Evolutionary conservation across 2,797 vertebrate genomes (phyloP).

Genomic region (Momotus momota): DNA sequence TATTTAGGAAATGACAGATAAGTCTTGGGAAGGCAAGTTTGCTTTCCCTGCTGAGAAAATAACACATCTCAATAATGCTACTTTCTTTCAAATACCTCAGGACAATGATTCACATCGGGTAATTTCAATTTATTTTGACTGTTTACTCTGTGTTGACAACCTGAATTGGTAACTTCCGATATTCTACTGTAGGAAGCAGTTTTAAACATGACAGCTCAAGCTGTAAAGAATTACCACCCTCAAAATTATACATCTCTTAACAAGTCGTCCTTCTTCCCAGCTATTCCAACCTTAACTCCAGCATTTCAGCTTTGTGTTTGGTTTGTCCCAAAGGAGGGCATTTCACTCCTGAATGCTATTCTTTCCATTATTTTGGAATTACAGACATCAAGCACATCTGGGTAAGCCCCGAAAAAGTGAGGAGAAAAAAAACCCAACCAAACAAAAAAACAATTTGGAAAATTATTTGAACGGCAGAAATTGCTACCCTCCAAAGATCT

Average conservation of each 20-base stretch:
- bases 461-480: conserved; percentile 35
- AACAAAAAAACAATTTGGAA: background rate
- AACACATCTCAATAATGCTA: conserved; percentile 15
- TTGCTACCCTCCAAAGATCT: conserved; percentile 11
- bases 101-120: background rate
- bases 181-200: background rate
- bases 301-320: conserved; percentile 5
- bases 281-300: conserved; percentile 27
- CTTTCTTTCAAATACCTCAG: background rate
- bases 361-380: conserved; percentile 48
- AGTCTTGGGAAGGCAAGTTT: conserved; percentile 34
- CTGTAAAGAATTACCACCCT: background rate
- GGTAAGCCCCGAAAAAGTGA: conserved; percentile 42
- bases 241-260: conserved; percentile 7
- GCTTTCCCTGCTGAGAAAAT: conserved; percentile 36
- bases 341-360: conserved; percentile 59
- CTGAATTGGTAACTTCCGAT: background rate
- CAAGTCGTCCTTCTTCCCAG: background rate
- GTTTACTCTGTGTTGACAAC: conserved; percentile 12
- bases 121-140: conserved; percentile 51
- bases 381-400: background rate
- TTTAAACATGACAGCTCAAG: background rate
- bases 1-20: conserved; percentile 42
- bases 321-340: conserved; percentile 46
- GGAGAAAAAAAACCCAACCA: background rate